Evolutionary conservation across 2,888 invertebrate genomes (phyloP).

Genomic region (Spodoptera exigua): DNA sequence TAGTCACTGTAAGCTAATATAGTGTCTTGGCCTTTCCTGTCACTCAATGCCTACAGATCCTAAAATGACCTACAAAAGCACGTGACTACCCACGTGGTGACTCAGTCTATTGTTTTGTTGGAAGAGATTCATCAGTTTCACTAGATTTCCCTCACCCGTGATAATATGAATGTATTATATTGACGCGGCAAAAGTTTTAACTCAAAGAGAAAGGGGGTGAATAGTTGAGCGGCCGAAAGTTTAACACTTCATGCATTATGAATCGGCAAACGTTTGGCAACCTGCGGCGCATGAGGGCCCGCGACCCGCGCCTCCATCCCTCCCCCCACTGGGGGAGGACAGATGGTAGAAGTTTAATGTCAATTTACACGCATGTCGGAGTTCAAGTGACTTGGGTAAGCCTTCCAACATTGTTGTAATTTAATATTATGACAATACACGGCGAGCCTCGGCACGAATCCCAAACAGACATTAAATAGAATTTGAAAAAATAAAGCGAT

Average conservation of each 20-base stretch:
- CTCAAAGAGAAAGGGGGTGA: slow-evolving; percentile 49
- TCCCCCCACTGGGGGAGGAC: slow-evolving; percentile 14
- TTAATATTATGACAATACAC: slow-evolving; percentile 53
- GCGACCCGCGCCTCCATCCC: not conserved
- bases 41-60: too few relatives aligned
- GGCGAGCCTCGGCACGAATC: slow-evolving; percentile 7
- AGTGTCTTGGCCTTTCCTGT: too few relatives aligned
- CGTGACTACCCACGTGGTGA: not conserved
- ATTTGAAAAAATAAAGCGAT: not conserved
- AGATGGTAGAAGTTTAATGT: slow-evolving; percentile 56
- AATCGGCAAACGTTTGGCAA: slow-evolving; percentile 60
- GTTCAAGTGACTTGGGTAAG: slow-evolving; percentile 51
- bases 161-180: slow-evolving; percentile 59
- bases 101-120: slow-evolving; percentile 18
- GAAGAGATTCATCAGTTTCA: slow-evolving; percentile 41
- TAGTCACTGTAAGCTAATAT: too few relatives aligned
- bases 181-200: slow-evolving; percentile 46
- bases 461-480: not conserved
- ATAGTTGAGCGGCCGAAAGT: slow-evolving; percentile 53
- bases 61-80: not conserved
- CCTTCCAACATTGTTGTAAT: slow-evolving; percentile 57
- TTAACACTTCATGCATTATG: slow-evolving; percentile 64
- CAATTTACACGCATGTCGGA: slow-evolving; percentile 58
- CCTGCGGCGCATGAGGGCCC: slow-evolving; percentile 47
- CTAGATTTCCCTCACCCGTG: slow-evolving; percentile 31